Percentiles rank a stretch among this genome's conserved stretches.
Evolutionary conservation across 2,797 vertebrate species (phyloP).

Genomic region (Coilia nasus): DNA sequence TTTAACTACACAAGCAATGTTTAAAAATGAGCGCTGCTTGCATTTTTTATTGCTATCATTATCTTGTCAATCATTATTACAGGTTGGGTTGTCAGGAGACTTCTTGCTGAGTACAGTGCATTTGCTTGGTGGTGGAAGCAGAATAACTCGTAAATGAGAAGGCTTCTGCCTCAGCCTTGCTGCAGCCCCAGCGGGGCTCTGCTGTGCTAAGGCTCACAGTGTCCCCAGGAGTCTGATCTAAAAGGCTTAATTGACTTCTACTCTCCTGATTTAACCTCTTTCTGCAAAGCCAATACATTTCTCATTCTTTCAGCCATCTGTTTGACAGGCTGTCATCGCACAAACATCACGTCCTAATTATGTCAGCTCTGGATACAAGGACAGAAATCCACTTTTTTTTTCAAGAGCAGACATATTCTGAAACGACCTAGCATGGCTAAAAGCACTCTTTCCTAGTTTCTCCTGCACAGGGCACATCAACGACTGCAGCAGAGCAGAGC

Average conservation of each 20-base stretch:
- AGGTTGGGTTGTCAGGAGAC: background rate
- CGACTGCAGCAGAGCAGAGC: background rate
- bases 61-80: background rate
- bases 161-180: background rate
- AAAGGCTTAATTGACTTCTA: background rate
- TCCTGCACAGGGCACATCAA: background rate
- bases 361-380: background rate
- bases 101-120: background rate
- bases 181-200: background rate
- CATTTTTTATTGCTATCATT: background rate
- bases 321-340: background rate
- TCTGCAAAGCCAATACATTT: background rate
- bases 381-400: background rate
- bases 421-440: no score
- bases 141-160: background rate
- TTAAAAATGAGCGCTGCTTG: background rate
- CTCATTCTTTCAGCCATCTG: background rate
- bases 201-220: background rate
- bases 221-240: background rate
- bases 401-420: no score
- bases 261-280: background rate
- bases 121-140: background rate
- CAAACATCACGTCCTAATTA: background rate
- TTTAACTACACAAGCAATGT: background rate
- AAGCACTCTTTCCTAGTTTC: background rate